phyloP scores from a whole-genome alignment of 2,113 vertebrate species.

The Triplophysa siluroides region DNA sequence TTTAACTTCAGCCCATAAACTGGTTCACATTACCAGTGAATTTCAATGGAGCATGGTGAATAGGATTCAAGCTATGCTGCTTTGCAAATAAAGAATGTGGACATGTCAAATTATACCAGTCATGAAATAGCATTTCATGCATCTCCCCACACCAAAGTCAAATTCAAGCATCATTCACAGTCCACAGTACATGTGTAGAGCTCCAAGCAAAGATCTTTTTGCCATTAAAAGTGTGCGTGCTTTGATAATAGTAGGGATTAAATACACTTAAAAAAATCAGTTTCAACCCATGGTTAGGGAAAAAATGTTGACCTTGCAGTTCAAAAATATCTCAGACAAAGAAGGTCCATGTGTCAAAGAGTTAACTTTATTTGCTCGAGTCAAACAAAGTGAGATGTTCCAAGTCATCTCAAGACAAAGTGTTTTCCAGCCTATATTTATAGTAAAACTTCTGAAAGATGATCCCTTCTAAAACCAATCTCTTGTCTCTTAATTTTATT shows the following conservation, averaged over 20 bases:
- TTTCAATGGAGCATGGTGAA: slow-evolving; percentile 19
- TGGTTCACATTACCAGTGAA: slow-evolving; percentile 25
- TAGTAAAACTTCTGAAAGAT: too few species aligned
- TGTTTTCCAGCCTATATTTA: too few species aligned
- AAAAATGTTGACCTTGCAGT: too few species aligned
- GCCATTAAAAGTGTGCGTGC: not conserved
- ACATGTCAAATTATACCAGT: not conserved
- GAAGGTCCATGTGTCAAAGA: too few species aligned
- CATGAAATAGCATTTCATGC: slow-evolving; percentile 8
- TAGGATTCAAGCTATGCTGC: not conserved
- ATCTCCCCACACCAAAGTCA: not conserved
- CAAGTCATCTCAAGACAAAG: too few species aligned
- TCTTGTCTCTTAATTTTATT: too few species aligned
- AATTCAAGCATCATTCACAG: not conserved
- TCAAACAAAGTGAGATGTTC: too few species aligned
- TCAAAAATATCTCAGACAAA: too few species aligned
- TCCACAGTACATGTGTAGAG: not conserved
- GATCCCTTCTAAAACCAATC: too few species aligned
- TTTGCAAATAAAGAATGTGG: slow-evolving; percentile 30
- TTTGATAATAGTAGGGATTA: not conserved
- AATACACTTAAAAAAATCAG: not conserved
- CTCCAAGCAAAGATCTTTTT: not conserved
- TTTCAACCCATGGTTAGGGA: too few species aligned
- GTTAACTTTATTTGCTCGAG: too few species aligned
- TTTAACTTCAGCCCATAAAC: not conserved